Evolutionary conservation across 1,140 invertebrate genomes (phyloP).

Genomic region (Pseudomyrmex dendroicus): DNA sequence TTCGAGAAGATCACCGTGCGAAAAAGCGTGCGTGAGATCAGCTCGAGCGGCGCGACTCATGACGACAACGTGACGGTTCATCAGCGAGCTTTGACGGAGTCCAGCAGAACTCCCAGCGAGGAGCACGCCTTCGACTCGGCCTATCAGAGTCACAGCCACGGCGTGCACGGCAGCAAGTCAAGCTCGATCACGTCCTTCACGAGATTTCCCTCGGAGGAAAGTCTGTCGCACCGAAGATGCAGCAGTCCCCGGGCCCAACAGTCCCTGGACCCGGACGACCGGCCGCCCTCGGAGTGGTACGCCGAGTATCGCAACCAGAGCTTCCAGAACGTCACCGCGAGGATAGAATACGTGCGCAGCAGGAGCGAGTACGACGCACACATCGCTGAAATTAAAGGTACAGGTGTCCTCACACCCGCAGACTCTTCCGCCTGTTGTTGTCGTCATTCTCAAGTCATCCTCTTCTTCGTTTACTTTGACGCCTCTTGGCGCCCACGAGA

Average conservation of each 20-base stretch:
- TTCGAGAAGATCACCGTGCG: constrained; percentile 88
- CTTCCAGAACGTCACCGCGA: constrained; percentile 86
- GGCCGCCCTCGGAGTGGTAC: constrained; percentile 86
- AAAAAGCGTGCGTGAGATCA: constrained; percentile 85
- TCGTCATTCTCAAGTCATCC: no score
- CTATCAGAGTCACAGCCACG: constrained; percentile 86
- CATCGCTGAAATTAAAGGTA: constrained; percentile 94
- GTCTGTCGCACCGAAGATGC: constrained; percentile 76
- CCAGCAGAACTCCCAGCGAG: constrained; percentile 86
- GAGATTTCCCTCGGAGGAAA: constrained; percentile 87
- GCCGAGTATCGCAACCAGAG: constrained; percentile 86
- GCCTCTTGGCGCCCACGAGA: not conserved
- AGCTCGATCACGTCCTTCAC: constrained; percentile 85
- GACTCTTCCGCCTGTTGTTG: no score
- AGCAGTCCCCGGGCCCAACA: constrained; percentile 70
- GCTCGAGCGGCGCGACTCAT: constrained; percentile 36
- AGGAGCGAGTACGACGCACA: constrained; percentile 94
- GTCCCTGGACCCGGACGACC: constrained; percentile 75
- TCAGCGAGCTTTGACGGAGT: constrained; percentile 59
- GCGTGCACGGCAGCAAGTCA: constrained; percentile 81
- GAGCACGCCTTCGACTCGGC: constrained; percentile 86
- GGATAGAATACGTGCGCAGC: constrained; percentile 89
- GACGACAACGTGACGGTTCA: not conserved
- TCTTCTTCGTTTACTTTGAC: not conserved
- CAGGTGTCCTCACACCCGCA: not conserved